A percentile compares a stretch with the other conserved stretches of the same genome.
These are phyloP conservation scores for Ophioninae sp. DNA, from an alignment of 2,888 invertebrate species.

Conservation along the genomic window DNA sequence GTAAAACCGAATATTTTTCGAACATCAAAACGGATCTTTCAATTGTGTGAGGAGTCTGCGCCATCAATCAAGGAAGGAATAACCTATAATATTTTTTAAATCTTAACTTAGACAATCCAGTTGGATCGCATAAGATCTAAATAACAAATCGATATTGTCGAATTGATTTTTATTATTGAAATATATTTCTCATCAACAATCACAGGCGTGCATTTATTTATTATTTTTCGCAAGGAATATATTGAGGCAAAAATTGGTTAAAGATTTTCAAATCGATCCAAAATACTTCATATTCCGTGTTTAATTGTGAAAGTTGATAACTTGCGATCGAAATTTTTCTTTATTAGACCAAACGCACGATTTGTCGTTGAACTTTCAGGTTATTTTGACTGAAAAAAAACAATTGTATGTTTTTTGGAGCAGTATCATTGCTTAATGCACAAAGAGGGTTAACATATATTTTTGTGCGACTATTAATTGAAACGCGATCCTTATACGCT, in stretches of 20 bases:
- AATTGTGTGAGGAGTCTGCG: neutral
- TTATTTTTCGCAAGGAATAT: too few relatives aligned
- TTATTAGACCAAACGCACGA: neutral
- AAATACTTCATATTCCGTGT: neutral
- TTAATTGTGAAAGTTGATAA: neutral
- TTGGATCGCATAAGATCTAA: neutral
- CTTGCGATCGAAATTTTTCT: neutral
- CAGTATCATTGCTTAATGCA: neutral
- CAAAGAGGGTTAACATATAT: neutral
- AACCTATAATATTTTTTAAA: neutral
- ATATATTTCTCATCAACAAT: neutral
- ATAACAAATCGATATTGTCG: neutral
- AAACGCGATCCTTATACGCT: neutral
- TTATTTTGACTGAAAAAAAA: too few relatives aligned
- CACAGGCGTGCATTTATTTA: neutral
- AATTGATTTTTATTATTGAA: neutral
- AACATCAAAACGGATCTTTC: neutral
- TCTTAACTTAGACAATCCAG: neutral
- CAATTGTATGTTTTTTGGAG: too few relatives aligned
- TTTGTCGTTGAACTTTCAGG: neutral
- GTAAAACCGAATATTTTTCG: neutral
- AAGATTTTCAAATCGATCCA: too few relatives aligned
- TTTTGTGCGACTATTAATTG: neutral
- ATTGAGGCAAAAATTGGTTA: too few relatives aligned
- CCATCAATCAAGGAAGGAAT: neutral